Conservation (phyloP, 2,113 vertebrate species). For the Rhinoptilus africanus region DNA sequence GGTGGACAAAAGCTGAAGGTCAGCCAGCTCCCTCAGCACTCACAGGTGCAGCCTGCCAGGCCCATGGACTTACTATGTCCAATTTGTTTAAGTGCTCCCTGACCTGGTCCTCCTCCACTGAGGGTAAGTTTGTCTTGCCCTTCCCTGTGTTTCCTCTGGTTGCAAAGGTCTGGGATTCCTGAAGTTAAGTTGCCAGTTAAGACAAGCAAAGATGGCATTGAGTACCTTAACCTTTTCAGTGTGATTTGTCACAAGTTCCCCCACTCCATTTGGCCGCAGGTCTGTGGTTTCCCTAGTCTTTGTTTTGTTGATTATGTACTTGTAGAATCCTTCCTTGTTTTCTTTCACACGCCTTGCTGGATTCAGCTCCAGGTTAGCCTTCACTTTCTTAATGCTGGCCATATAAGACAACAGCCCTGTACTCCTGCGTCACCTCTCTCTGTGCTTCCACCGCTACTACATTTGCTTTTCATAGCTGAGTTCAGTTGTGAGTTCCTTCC, state of each 20-base stretch:
- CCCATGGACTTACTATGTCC: accelerated
- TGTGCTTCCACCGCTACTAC: background rate
- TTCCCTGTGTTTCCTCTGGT: background rate
- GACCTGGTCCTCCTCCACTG: background rate
- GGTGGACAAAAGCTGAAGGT: background rate
- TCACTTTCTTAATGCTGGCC: background rate
- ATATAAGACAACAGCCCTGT: background rate
- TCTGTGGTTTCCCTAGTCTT: background rate
- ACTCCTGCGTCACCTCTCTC: background rate
- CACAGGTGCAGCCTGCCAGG: background rate
- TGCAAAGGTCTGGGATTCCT: background rate
- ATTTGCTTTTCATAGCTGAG: background rate
- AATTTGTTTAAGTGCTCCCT: background rate
- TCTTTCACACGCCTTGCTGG: background rate
- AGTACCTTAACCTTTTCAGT: background rate
- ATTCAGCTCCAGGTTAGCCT: background rate
- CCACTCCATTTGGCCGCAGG: background rate
- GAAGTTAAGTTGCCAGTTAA: background rate
- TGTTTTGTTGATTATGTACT: background rate
- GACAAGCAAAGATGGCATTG: background rate
- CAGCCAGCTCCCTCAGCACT: background rate
- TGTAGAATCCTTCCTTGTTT: background rate
- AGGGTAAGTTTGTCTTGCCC: background rate
- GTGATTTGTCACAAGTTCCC: background rate
- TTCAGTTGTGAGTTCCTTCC: background rate